Base-by-base conservation (phyloP, 2,113 vertebrate species). In the Speoplatyrhinus poulsoni region DNA sequence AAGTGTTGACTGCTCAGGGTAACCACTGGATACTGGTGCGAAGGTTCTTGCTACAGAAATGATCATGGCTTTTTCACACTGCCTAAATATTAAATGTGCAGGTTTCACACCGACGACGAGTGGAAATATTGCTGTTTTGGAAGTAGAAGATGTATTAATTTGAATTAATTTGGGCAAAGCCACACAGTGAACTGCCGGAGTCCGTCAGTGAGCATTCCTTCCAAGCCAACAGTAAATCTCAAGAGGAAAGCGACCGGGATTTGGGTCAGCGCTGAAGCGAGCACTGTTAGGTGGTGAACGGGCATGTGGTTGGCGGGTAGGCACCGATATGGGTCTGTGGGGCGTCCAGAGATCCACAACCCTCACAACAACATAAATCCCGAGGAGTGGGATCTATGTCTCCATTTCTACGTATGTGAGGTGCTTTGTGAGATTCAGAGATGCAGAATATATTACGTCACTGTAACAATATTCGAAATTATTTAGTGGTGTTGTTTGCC, bases 331-430 rank as follows among this genome's bases (percentile, higher is more conserved):
- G 87, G 82, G 82, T 85, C 75, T 87, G 61, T 75, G 16, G 36
- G 67, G 72, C 69, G 72, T 88, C 76, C 55, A 13, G 65, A 77
- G 66, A 92, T 91, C 80, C 90, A 89, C 87, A 89, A 91, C 75
- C 75, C 87, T 91, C 85, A 86, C 85, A 70, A 79, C 82, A 82
- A 77, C 87, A 77, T 93, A 89, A 93, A 93, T 93, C 87, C 80
- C 70, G 56, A 0, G 19, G 33, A 60, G 59, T 49, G 70, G 84
- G 84, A 93, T 93, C 92, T 89, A 91, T 85, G 92, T 12, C 16
- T 65, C 26, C 32, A 10, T 69, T 60, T 26, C 19, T 61, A 15
- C 33, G 70, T 46, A 41, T 41, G 36, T 41, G 36, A 41, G 36
- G 36, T 41, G 3, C 32, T 16, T 76, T 91, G 90, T 92, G 89